Base-by-base conservation (phyloP, 23 tunicate genomes). In the Trididemnum miniatum region DNA sequence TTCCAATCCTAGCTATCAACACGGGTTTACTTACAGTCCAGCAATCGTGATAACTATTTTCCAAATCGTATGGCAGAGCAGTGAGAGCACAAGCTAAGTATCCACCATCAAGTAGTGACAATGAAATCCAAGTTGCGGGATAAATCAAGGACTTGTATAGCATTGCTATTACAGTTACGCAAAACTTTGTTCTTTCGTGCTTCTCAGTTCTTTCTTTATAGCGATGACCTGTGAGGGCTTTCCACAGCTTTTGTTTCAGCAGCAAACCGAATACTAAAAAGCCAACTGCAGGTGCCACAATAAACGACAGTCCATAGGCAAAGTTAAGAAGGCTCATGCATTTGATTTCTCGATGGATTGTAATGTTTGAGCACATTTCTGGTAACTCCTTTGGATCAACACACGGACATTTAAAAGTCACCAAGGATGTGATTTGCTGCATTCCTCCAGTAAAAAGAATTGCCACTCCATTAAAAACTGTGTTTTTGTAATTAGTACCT, bases 1-100 rank as follows among this genome's bases (percentile, higher is more conserved):
- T n/a, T n/a, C n/a, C n/a, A n/a, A n/a, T n/a, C n/a, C n/a, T n/a
- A n/a, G n/a, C n/a, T n/a, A n/a, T n/a, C n/a, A 44, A 44, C 15
- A 44, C 12, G 54, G 54, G 23, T 24, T 12, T 12, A 62, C 38
- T 67, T 67, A 67, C 75, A 3, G 37, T 67, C 75, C 75, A 67
- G n/a, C 75, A 67, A 38, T 32, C 25, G 27, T 20, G 4, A 23
- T 62, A 62, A 2, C 15, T 31, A 15, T 67, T 32, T 67, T 67
- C 12, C 75, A 67, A 67, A 26, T 77, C 82, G 54, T 87, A 87
- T 2, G 92, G 86, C 22, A 81, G 27, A 20, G 92, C 23, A 0
- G 92, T 87, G 0, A 81, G 59, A 22, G 86, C 82, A 65, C 92
- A 87, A 7, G 92, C 92, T n/a, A 69, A 50, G 37, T 51, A 87